Base-by-base conservation (phyloP, 1,140 invertebrate genomes). In the Pristionchus pacificus region DNA sequence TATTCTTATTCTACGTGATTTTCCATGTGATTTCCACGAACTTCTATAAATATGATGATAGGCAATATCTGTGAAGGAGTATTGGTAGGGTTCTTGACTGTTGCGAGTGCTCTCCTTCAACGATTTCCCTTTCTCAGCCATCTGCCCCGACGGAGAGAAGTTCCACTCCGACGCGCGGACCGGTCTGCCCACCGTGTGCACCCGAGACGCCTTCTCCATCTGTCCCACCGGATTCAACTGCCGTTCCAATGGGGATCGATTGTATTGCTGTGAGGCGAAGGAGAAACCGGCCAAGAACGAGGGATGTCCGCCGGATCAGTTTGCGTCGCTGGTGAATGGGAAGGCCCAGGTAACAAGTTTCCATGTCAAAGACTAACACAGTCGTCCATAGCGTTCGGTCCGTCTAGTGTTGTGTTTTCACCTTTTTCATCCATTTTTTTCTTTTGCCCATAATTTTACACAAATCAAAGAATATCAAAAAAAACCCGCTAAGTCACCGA, bases 101-200 rank as follows among this genome's bases (percentile, higher is more conserved):
- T 10, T 60, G 27, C 29, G 27, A 24, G 15, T 24, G 25, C 27
- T 57, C 6, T 65, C 24, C 13, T 55, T 55, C n/a, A 55, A 55
- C 49, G 13, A 55, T n/a, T 14, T n/a, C n/a, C 13, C 19, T 62
- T 10, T 71, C 71, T 14, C 73, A 74, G 73, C 68, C 28, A 65
- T 74, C 29, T 74, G 73, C 38, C 73, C 73, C 1, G 49, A 65
- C 1, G 69, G 58, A 24, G 49, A 57, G 1, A 13, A 31, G 6
- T 74, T 74, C 68, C 70, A 71, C 49, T 24, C 66, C 13, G 73
- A 74, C 64, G 68, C 70, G 25, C 70, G 71, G 31, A 72, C 55
- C 28, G 62, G 57, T 2, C 32, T 74, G 14, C 69, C 68, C 10
- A 71, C 69, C 1, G 62, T 69, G 2, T 74, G 73, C 28, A 71